Evolutionary conservation across 2,797 vertebrate genomes (phyloP).

Genomic region (Cercopithecus hamlyni): DNA sequence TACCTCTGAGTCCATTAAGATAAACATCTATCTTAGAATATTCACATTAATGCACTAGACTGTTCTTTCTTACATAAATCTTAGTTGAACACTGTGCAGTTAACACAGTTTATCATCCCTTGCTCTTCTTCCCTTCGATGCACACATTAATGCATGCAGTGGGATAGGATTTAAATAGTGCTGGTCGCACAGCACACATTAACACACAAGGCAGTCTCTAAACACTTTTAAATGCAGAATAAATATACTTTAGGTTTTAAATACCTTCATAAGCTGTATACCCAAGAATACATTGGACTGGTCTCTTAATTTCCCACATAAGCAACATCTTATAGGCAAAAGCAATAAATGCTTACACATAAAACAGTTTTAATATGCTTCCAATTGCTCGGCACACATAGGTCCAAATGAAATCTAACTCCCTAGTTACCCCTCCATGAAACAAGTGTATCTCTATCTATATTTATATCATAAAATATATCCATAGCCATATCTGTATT

Average conservation of each 20-base stretch:
- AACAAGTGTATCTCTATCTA: not conserved
- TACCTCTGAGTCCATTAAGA: slow-evolving; percentile 83
- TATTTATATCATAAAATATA: not conserved
- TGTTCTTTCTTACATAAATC: slow-evolving; percentile 79
- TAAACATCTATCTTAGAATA: slow-evolving; percentile 84
- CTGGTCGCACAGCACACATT: slow-evolving; percentile 73
- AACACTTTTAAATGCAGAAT: slow-evolving; percentile 79
- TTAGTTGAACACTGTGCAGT: slow-evolving; percentile 51
- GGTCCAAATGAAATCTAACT: slow-evolving; percentile 50
- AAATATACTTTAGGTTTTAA: slow-evolving; percentile 72
- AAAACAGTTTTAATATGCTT: slow-evolving; percentile 60
- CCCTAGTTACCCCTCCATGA: not conserved
- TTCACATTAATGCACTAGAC: slow-evolving; percentile 81
- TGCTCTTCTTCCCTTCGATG: slow-evolving; percentile 64
- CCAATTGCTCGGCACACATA: slow-evolving; percentile 16
- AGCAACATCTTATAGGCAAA: slow-evolving; percentile 66
- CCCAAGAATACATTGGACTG: slow-evolving; percentile 48
- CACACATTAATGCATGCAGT: slow-evolving; percentile 71
- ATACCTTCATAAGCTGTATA: slow-evolving; percentile 52
- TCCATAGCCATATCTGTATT: not conserved
- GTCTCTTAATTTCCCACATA: slow-evolving; percentile 51
- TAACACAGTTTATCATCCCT: slow-evolving; percentile 65
- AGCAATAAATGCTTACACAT: slow-evolving; percentile 16
- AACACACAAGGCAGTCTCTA: slow-evolving; percentile 63
- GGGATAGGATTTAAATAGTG: slow-evolving; percentile 72